These are phyloP conservation scores for Eospalax fontanierii DNA, from an alignment of 2,797 vertebrate species.

Conservation along the genomic window DNA sequence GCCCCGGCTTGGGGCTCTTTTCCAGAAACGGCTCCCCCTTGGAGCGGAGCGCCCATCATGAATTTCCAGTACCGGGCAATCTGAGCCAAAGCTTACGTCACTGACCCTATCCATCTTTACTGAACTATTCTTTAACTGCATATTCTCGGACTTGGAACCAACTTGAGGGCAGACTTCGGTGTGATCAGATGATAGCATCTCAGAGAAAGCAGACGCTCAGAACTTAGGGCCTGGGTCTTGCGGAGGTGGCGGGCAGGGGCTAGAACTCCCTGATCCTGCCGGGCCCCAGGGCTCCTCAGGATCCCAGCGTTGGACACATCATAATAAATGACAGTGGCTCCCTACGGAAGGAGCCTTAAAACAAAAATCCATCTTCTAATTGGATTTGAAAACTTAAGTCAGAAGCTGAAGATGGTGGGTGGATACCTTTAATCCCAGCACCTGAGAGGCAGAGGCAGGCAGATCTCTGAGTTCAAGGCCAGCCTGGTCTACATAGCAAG, in stretches of 20 bases:
- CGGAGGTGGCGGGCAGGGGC: no score
- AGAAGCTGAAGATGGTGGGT: no score
- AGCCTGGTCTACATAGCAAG: no score
- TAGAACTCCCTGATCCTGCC: not conserved
- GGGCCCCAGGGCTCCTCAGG: not conserved
- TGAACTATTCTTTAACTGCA: not conserved
- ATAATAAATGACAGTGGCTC: not conserved
- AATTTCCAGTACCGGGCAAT: not conserved
- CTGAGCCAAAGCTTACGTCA: not conserved
- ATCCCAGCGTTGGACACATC: not conserved
- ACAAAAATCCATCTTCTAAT: not conserved
- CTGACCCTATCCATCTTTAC: not conserved
- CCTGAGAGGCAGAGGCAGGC: no score
- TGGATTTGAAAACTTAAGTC: not conserved
- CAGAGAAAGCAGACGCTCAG: no score
- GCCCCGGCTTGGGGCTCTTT: no score
- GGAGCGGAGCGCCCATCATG: not conserved
- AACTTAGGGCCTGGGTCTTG: no score
- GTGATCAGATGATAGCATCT: not conserved
- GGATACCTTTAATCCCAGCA: no score
- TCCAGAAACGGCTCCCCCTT: accelerated
- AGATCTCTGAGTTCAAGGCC: no score
- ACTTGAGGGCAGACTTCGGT: not conserved
- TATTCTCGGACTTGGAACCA: not conserved
- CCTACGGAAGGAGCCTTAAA: not conserved